These are phyloP conservation scores for Colletes collaris DNA, from an alignment of 2,888 invertebrate genomes.

Conservation along the genomic window DNA sequence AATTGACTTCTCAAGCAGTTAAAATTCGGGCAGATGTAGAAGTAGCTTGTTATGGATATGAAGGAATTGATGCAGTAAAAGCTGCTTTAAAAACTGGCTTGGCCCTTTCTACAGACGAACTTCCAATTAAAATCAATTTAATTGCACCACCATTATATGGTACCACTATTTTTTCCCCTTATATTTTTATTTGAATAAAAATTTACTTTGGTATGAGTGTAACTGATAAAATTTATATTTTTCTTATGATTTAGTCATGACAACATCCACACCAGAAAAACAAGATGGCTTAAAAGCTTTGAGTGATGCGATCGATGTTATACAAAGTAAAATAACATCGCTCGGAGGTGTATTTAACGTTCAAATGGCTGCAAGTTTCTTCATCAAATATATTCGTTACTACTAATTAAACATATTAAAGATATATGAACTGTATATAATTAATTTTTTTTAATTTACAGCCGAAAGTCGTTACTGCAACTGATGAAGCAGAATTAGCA, in stretches of 20 bases:
- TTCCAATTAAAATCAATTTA: slow-evolving; percentile 99
- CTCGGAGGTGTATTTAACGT: slow-evolving; percentile 96
- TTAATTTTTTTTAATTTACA: slow-evolving; percentile 77
- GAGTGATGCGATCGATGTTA: slow-evolving; percentile 94
- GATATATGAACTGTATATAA: neutral
- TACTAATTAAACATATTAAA: neutral
- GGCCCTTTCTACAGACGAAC: slow-evolving; percentile 93
- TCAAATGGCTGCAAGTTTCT: slow-evolving; percentile 93
- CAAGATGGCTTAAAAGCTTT: slow-evolving; percentile 95
- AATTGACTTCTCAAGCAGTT: slow-evolving; percentile 98
- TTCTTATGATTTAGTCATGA: slow-evolving; percentile 90
- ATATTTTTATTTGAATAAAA: neutral
- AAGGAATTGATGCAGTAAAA: slow-evolving; percentile 99
- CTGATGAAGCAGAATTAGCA: slow-evolving; percentile 97
- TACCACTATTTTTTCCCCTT: slow-evolving; percentile 79
- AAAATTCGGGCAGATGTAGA: slow-evolving; percentile 97
- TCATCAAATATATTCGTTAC: neutral
- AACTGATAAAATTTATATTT: neutral
- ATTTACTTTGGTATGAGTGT: neutral
- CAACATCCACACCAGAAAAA: slow-evolving; percentile 98
- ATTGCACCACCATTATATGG: slow-evolving; percentile 99
- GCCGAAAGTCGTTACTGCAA: slow-evolving; percentile 99
- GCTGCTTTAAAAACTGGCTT: slow-evolving; percentile 95
- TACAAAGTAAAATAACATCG: slow-evolving; percentile 91
- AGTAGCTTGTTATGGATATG: slow-evolving; percentile 97